Evolutionary conservation across 30 jellyfish, hydroid and myxozoan species (phyloP), one percentile per base, ranked within the genome.

Genomic region (Sanderia malayensis): DNA sequence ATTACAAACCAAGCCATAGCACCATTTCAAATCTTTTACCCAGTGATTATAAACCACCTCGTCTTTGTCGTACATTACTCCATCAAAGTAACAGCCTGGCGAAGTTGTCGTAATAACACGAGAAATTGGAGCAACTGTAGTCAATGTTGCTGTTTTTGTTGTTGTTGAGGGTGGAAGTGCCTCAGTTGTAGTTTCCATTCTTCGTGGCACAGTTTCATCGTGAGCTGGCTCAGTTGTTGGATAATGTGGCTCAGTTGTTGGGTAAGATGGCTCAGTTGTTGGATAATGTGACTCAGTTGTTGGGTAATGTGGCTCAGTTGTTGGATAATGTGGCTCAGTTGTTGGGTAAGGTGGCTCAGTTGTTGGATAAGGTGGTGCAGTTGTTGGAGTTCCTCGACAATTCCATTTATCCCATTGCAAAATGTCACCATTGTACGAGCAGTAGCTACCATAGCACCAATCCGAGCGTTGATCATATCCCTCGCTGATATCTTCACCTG

Each of bases 1-100:
- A 73, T 61, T n/a, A 62, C 87, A 76, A 19, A 24, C 31, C 9
- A 64, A 62, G 46, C 87, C 87, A 27, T 76, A 76, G 63, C 87
- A 76, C 87, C 87, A 62, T n/a, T 31, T 28, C 22, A 17, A 29
- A 46, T 4, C 1, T 30, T 34, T 19, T 21, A 60, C 87, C 46
- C 31, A 76, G 21, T 22, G 46, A 9, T 62, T 64, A 19, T 61
- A 61, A 33, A 76, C 47, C 1, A 2, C 67, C 21, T 26, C 32
- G 0, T 80, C 87, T 0, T 15, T 44, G 9, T n/a, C 10, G 30
- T 76, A 76, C 27, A 34, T 19, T 0, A 9, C 21, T 3, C 76
- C 62, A 53, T 58, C 66, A 55, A 30, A 58, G 1, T 2, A 3
- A 28, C 85, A 73, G 11, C 44, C 84, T 23, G 28, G 4, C 27